phyloP scores from a whole-genome alignment of 2,888 invertebrate genomes.

The Theretra japonica region DNA sequence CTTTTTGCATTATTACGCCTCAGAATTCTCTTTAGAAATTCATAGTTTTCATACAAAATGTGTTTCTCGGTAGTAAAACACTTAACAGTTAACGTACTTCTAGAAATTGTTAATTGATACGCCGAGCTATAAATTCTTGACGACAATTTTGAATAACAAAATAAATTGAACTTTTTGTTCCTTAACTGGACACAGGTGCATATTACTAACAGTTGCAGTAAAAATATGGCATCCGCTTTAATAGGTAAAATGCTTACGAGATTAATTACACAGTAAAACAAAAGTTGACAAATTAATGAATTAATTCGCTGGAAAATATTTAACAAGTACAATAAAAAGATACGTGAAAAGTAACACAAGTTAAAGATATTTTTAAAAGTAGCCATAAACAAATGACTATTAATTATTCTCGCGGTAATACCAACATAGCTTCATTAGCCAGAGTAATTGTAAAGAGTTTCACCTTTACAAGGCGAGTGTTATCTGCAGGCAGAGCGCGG shows the following conservation, averaged over 20 bases:
- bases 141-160: no score
- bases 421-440: not conserved
- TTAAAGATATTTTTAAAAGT: no score
- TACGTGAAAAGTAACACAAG: not conserved
- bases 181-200: no score
- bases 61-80: not conserved
- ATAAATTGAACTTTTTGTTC: no score
- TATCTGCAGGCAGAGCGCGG: constrained; percentile 58
- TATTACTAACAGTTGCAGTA: no score
- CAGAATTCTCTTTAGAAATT: not conserved
- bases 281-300: not conserved
- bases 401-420: not conserved
- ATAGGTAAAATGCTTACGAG: not conserved
- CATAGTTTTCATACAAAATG: constrained; percentile 6
- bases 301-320: not conserved
- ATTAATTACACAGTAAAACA: not conserved
- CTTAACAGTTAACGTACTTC: not conserved
- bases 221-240: no score
- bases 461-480: constrained; percentile 26
- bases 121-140: not conserved
- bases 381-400: not conserved
- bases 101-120: not conserved
- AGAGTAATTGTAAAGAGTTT: not conserved
- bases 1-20: constrained; percentile 25
- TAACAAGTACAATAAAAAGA: not conserved